Conservation (phyloP, 1,140 invertebrate genomes). For the Ceratosolen solmsi region DNA sequence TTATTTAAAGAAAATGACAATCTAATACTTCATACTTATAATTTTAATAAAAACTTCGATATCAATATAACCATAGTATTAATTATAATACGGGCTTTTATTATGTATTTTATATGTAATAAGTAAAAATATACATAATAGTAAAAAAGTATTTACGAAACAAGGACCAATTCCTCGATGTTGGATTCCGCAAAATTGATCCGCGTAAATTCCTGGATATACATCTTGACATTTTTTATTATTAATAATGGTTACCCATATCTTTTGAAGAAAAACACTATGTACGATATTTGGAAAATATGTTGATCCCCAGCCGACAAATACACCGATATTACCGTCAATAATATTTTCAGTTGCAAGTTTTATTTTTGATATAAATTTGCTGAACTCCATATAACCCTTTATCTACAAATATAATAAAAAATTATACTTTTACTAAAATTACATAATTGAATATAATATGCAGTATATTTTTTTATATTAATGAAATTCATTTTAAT, state of each 20-base stretch:
- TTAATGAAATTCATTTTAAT: too few relatives aligned
- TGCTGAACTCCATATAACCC: neutral
- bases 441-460: too few relatives aligned
- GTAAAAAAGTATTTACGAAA: constrained; percentile 3
- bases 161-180: neutral
- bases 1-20: too few relatives aligned
- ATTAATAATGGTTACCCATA: neutral
- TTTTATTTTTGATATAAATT: neutral
- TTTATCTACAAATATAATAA: neutral
- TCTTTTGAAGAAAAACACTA: neutral
- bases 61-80: too few relatives aligned
- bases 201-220: neutral
- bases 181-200: constrained; percentile 13
- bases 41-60: too few relatives aligned
- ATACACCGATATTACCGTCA: neutral
- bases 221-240: neutral
- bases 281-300: neutral
- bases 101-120: too few relatives aligned
- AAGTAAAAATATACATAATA: too few relatives aligned
- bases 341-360: neutral
- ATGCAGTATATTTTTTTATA: too few relatives aligned
- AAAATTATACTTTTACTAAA: too few relatives aligned
- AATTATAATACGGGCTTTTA: too few relatives aligned
- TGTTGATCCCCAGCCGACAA: neutral
- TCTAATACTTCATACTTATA: too few relatives aligned